Percentiles rank a stretch among this genome's conserved stretches.
These are phyloP conservation scores for Eupeodes luniger DNA, from an alignment of 2,888 invertebrate species.

Conservation along the genomic window DNA sequence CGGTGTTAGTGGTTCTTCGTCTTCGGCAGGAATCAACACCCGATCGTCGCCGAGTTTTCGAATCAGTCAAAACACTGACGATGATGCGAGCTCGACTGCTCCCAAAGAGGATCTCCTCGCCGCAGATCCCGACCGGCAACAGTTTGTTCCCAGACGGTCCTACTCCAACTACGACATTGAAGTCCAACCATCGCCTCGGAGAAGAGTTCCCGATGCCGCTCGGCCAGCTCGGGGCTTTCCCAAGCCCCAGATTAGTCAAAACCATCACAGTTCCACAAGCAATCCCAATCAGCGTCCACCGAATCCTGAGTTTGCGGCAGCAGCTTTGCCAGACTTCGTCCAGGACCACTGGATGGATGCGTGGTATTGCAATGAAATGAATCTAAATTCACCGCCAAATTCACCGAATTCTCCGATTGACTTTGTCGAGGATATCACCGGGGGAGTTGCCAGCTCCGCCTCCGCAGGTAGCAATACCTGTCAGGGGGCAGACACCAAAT, in stretches of 20 bases:
- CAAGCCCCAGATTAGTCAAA: slow-evolving; percentile 47
- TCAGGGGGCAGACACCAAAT: slow-evolving; percentile 70
- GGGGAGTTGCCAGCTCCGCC: slow-evolving; percentile 57
- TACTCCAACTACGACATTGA: slow-evolving; percentile 84
- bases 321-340: slow-evolving; percentile 92
- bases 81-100: slow-evolving; percentile 46
- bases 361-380: slow-evolving; percentile 82
- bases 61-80: slow-evolving; percentile 64
- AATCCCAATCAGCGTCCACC: slow-evolving; percentile 64
- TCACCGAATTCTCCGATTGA: slow-evolving; percentile 80
- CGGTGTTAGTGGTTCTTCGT: slow-evolving; percentile 64
- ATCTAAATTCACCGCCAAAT: slow-evolving; percentile 81
- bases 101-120: slow-evolving; percentile 41
- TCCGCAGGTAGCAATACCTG: slow-evolving; percentile 36
- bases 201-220: slow-evolving; percentile 51
- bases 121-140: slow-evolving; percentile 74
- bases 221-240: slow-evolving; percentile 65
- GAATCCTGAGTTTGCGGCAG: slow-evolving; percentile 79
- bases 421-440: slow-evolving; percentile 78
- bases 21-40: slow-evolving; percentile 76
- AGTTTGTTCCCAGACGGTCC: slow-evolving; percentile 83
- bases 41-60: slow-evolving; percentile 71
- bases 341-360: slow-evolving; percentile 94
- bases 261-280: slow-evolving; percentile 53
- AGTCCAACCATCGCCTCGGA: slow-evolving; percentile 76